Evolutionary conservation across 2,797 vertebrate genomes (phyloP), one percentile per base, ranked within the genome.

Genomic region (Borostomias antarcticus): DNA sequence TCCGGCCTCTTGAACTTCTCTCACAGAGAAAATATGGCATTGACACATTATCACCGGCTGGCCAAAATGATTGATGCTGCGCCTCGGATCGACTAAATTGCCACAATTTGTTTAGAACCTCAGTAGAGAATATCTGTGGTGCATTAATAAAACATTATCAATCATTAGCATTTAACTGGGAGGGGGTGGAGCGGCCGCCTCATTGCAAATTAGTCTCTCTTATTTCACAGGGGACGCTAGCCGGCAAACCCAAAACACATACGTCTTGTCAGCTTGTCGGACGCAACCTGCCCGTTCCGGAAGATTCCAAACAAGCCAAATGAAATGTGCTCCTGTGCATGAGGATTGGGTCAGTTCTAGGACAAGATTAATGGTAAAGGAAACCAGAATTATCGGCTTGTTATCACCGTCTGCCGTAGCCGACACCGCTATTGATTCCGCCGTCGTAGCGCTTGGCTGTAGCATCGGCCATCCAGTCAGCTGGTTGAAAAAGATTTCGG

Each of bases 141-240:
- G 82, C 90, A 89, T 91, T 90, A 91, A 91, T 92, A 91, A 91
- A 91, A 89, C 87, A 92, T 92, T 90, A 92, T 92, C 88, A 89
- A 91, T 92, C 90, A 92, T 93, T 91, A 91, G 84, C 74, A 75
- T 75, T 82, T 64, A 88, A 77, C 65, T 72, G 69, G 79, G 67
- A 82, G 40, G 40, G 61, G 61, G 61, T 26, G 73, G 73, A 54
- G 53, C 77, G 40, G 17, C 15, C 7, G 87, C 52, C 73, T 71
- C 58, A 75, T 69, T 75, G 77, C 83, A 87, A 89, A 90, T 90
- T 82, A 85, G 74, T 81, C 80, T 87, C 62, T 62, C 43, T 6
- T 65, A 78, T 84, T 85, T 73, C 80, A 74, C 62, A 35, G 4
- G 77, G 79, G 81, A 85, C 82, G 72, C 77, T 71, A 72, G 78